Evolutionary conservation across 2,888 invertebrate genomes (phyloP), one percentile per base, ranked within the genome.

Genomic region (Pogonocherus hispidulus): DNA sequence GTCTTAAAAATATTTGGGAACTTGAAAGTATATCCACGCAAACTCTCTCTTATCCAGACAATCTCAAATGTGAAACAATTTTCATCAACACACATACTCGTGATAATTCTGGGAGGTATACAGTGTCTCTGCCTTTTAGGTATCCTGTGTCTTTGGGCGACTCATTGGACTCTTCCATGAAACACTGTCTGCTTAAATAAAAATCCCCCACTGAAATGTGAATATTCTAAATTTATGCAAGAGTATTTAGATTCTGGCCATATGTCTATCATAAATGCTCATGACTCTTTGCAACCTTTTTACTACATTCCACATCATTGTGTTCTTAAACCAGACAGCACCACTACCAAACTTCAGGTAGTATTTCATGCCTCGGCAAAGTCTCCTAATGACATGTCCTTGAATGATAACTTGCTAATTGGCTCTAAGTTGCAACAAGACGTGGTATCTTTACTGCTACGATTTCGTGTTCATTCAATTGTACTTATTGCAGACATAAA

Each of bases 261-360:
- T 14, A 67, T 75, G 66, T 47, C 9, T 20, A 60, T 35, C 8
- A 2, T 11, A 5, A 51, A 6, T n/a, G n/a, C 49, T 4, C 14
- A 20, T 3, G 4, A 14, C 16, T n/a, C 9, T 4, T 74, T 69
- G 37, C 74, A 70, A 23, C 47, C 76, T 22, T n/a, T 8, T 8
- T 75, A 70, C 37, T 76, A 72, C 27, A 54, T 78, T 2, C 75
- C 78, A 6, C 77, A 78, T 66, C 73, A 76, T 27, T 55, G 67
- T 14, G 75, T 78, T 3, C 8, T 71, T 0, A 71, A 73, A 27
- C 57, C 72, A 14, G 47, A 64, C 1, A 73, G 72, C 47, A 41
- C 51, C 23, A 75, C 75, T 6, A 76, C 74, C 0, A 72, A 72
- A 23, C 18, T 75, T 5, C 62, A 74, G 0, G 74, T 74, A 8